Evolutionary conservation across 1,140 invertebrate species (phyloP).

Genomic region (Zaprionus vittiger): DNA sequence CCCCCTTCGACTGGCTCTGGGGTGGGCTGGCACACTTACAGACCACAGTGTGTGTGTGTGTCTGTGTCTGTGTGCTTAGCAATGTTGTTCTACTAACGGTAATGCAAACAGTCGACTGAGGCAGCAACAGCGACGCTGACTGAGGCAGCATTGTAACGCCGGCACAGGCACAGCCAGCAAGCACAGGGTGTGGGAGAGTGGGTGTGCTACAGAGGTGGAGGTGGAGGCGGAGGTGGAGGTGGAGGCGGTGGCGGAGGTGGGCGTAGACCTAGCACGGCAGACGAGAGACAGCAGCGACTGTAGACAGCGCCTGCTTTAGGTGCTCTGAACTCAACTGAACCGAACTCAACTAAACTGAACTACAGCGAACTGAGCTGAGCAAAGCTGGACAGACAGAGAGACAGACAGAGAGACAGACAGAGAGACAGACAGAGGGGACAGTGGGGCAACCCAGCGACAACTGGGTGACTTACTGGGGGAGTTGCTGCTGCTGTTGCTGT

Average conservation of each 20-base stretch:
- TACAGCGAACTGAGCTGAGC: conserved; percentile 31
- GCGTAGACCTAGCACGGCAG: conserved; percentile 35
- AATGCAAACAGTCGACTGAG: conserved; percentile 75
- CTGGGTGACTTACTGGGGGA: conserved; percentile 56
- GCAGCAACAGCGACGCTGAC: conserved; percentile 7
- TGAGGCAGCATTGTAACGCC: background rate
- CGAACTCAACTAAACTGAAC: conserved; percentile 40
- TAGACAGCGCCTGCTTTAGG: conserved; percentile 58
- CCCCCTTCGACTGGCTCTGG: conserved; percentile 11
- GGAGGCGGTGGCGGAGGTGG: conserved; percentile 25
- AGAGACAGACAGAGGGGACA: background rate
- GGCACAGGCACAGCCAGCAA: background rate
- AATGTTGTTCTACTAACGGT: conserved; percentile 82
- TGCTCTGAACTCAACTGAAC: conserved; percentile 77
- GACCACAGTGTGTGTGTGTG: conserved; percentile 67
- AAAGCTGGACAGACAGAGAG: background rate
- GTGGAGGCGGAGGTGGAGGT: background rate
- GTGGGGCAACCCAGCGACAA: conserved; percentile 13
- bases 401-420: background rate
- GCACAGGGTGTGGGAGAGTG: conserved; percentile 10
- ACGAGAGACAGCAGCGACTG: conserved; percentile 43
- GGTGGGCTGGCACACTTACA: conserved; percentile 78
- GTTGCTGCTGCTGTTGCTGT: conserved; percentile 9
- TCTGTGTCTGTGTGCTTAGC: conserved; percentile 71
- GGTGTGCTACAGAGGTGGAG: background rate